A percentile compares a stretch with the other conserved stretches of the same genome.
These are phyloP conservation scores for Sciurus niger DNA, from an alignment of 2,113 vertebrate species.

Conservation along the genomic window DNA sequence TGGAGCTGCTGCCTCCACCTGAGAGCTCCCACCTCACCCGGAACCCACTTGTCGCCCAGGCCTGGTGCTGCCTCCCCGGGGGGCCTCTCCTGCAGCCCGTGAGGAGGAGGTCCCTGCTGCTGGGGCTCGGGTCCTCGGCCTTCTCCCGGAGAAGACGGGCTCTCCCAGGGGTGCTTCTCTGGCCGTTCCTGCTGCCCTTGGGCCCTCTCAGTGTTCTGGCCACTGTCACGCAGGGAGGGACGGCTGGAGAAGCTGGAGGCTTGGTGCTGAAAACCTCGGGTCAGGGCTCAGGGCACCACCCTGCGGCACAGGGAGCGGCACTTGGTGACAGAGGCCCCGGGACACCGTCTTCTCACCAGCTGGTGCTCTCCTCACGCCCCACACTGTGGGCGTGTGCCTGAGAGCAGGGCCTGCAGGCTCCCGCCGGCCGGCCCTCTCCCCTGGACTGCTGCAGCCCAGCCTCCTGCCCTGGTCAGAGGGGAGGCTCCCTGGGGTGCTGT, in stretches of 20 bases:
- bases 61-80: background rate
- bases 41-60: background rate
- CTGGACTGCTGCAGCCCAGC: too few relatives aligned
- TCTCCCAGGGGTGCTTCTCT: background rate
- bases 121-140: too few relatives aligned
- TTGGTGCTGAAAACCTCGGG: background rate
- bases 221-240: background rate
- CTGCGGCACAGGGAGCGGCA: background rate
- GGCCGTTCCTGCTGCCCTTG: too few relatives aligned
- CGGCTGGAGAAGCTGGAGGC: background rate
- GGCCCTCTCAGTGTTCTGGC: too few relatives aligned
- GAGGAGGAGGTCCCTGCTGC: background rate
- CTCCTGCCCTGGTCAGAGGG: too few relatives aligned
- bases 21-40: background rate
- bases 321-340: background rate
- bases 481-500: too few relatives aligned
- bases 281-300: background rate
- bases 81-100: background rate
- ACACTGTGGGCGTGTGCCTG: background rate
- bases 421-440: too few relatives aligned
- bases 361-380: fast-evolving
- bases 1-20: background rate
- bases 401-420: background rate
- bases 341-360: background rate
- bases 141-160: too few relatives aligned